Evolutionary conservation across 2,888 invertebrate genomes (phyloP), one percentile per base, ranked within the genome.

Genomic region (Cryptus armator): DNA sequence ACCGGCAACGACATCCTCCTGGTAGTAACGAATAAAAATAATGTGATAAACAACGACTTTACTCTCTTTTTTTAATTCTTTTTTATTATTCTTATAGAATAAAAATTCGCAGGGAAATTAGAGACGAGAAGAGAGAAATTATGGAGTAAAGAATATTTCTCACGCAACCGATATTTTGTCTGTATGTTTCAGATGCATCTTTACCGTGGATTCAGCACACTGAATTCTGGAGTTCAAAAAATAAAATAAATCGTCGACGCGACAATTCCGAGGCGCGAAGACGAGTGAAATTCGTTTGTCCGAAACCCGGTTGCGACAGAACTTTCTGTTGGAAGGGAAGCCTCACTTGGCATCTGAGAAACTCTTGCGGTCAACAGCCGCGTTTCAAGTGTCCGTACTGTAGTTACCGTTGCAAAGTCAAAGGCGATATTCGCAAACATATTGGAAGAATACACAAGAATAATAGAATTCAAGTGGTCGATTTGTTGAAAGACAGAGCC

Each of bases 341-440:
- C 74, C 77, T 91, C 48, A 87, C 87, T 9, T 88, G 87, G n/a
- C 95, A 96, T 88, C 89, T 94, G 89, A 46, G 24, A 12, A 19
- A 46, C 10, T 19, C 46, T 89, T 95, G 95, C 88, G 95, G 95
- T 68, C 94, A 95, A 90, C 88, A 5, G 51, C 89, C 90, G 3
- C 88, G 90, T 29, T 91, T 91, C 74, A 89, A 90, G 72, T 93
- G 92, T 84, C 91, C 91, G 5, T 90, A 91, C 44, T 93, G 93
- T 81, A 88, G 87, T 37, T 91, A 91, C 81, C 70, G 88, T 64
- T 90, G 90, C 62, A 92, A 92, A 78, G 89, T 90, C 10, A 91
- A 90, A 68, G 74, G 87, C 2, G 89, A 91, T 56, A 77, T 92
- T 53, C 83, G 88, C 16, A 89, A 87, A 24, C 89, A 91, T 80